A percentile compares a stretch with the other conserved stretches of the same genome.
phyloP scores from a whole-genome alignment of 2,113 vertebrate genomes.

The Nicator chloris region DNA sequence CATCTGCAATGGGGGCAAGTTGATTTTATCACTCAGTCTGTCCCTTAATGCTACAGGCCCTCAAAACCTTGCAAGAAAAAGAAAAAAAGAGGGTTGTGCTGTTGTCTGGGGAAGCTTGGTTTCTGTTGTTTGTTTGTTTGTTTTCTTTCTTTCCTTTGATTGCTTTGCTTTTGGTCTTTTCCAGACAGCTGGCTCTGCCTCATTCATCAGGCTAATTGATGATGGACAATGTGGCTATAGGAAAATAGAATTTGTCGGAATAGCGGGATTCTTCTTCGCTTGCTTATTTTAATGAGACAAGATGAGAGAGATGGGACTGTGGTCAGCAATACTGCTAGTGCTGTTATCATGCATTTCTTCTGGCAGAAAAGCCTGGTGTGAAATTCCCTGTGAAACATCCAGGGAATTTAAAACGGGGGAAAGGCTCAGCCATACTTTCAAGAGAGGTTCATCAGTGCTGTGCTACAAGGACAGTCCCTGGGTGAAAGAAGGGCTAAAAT shows the following conservation, averaged over 20 bases:
- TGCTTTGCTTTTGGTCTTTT: conserved; percentile 16
- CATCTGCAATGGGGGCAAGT: background rate
- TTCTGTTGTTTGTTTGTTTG: background rate
- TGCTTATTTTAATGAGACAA: background rate
- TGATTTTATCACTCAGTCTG: background rate
- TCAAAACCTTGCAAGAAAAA: no score
- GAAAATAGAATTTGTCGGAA: conserved; percentile 19
- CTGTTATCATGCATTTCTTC: background rate
- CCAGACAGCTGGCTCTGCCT: conserved; percentile 17
- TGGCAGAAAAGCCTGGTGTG: background rate
- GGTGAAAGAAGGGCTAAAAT: background rate
- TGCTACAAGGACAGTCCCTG: background rate
- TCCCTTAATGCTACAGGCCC: background rate
- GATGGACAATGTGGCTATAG: background rate
- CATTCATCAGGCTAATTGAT: conserved; percentile 38
- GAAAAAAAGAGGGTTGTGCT: background rate
- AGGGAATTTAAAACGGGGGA: background rate
- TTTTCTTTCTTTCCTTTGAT: background rate
- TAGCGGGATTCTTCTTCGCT: background rate
- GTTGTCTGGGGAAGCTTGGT: background rate
- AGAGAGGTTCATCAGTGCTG: background rate
- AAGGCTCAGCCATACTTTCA: background rate
- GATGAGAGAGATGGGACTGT: background rate
- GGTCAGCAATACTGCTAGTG: background rate
- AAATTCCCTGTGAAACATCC: background rate